A percentile compares a stretch with the other conserved stretches of the same genome.
Conservation (phyloP, 2,888 invertebrate genomes). For the Pheosia gnoma region DNA sequence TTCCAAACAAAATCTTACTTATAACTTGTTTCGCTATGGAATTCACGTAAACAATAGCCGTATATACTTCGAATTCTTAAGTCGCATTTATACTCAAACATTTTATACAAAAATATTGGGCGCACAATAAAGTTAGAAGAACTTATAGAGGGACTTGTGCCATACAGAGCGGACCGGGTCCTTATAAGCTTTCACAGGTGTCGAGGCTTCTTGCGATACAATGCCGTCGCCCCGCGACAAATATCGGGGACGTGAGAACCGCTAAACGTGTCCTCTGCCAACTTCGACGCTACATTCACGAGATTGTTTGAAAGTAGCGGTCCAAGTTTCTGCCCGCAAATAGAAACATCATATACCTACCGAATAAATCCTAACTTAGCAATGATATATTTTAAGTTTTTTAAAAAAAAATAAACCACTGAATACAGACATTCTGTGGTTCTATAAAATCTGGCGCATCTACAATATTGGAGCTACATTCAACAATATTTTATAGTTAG, state of each 20-base stretch:
- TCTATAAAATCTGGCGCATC: too few relatives aligned
- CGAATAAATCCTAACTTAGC: neutral
- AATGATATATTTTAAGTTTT: neutral
- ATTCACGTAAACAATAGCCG: neutral
- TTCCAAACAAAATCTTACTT: too few relatives aligned
- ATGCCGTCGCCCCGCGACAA: conserved; percentile 49
- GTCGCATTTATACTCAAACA: conserved; percentile 46
- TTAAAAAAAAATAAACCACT: too few relatives aligned
- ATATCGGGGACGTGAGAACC: conserved; percentile 55
- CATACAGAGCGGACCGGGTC: conserved; percentile 56
- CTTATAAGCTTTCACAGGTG: conserved; percentile 71
- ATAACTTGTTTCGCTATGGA: too few relatives aligned
- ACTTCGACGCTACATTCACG: conserved; percentile 29
- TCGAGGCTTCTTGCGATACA: conserved; percentile 54
- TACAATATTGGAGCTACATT: too few relatives aligned
- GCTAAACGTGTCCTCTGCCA: conserved; percentile 41
- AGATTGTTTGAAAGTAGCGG: conserved; percentile 16
- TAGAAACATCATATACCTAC: neutral
- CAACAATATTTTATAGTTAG: too few relatives aligned
- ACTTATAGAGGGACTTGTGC: conserved; percentile 52
- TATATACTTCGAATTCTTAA: conserved; percentile 24
- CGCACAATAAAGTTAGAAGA: conserved; percentile 56
- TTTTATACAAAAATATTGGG: conserved; percentile 46
- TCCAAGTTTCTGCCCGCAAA: neutral
- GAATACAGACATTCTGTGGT: too few relatives aligned